A percentile compares a stretch with the other conserved stretches of the same genome.
Conservation (phyloP, 1,140 invertebrate species). For the Drosophila nasuta region DNA sequence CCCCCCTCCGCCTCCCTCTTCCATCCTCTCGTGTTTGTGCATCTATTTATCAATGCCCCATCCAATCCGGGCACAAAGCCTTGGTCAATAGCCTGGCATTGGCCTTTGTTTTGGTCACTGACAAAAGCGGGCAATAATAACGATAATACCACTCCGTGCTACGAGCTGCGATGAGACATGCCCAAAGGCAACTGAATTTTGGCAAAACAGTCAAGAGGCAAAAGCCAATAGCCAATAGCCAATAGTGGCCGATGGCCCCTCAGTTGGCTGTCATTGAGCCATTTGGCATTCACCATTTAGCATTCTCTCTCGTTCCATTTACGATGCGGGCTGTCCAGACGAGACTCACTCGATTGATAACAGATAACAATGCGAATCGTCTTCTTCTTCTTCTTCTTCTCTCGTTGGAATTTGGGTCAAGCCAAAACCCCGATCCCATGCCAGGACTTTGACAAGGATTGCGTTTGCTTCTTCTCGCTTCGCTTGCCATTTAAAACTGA, state of each 20-base stretch:
- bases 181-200: conserved; percentile 1
- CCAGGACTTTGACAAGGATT: conserved; percentile 20
- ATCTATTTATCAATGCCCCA: conserved; percentile 36
- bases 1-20: not conserved
- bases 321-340: conserved; percentile 33
- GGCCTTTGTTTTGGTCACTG: conserved; percentile 37
- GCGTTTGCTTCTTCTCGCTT: not conserved
- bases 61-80: not conserved
- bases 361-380: conserved; percentile 30
- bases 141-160: conserved; percentile 19
- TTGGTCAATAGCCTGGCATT: conserved; percentile 11
- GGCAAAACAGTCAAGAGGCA: conserved; percentile 16
- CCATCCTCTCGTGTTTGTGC: not conserved
- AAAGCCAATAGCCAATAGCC: conserved; percentile 30
- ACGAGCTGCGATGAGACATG: not conserved
- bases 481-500: conserved; percentile 29
- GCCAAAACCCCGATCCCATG: not conserved
- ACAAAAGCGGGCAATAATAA: conserved; percentile 36
- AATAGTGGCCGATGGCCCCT: conserved; percentile 9
- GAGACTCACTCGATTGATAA: conserved; percentile 31
- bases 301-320: conserved; percentile 14
- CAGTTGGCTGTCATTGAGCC: conserved; percentile 15
- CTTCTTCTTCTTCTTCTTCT: too few relatives aligned
- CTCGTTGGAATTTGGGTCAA: not conserved
- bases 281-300: conserved; percentile 19